Percentiles rank a stretch among this genome's conserved stretches.
Evolutionary conservation across 1,140 invertebrate genomes (phyloP).

Genomic region (Aphelenchoides fujianensis): DNA sequence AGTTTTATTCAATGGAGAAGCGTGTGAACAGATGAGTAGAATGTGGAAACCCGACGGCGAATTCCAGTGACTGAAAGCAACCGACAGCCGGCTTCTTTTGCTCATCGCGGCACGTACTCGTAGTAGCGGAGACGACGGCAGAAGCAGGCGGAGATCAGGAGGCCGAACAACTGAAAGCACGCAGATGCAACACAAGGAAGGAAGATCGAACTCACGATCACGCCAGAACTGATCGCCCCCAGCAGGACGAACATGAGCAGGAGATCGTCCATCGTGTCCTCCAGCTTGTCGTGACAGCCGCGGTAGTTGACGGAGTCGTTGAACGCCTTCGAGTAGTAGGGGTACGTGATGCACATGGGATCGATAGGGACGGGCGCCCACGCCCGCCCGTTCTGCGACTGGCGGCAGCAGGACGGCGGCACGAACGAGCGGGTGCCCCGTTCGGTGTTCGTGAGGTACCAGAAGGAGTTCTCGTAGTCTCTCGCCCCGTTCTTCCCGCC

Average conservation of each 20-base stretch:
- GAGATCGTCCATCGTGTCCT: conserved; percentile 41
- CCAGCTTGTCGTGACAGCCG: conserved; percentile 41
- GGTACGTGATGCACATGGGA: conserved; percentile 58
- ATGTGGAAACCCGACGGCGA: too few relatives aligned
- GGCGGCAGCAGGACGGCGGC: conserved; percentile 54
- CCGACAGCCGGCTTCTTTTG: too few relatives aligned
- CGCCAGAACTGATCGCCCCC: conserved; percentile 25
- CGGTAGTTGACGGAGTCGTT: conserved; percentile 50
- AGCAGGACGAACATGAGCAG: conserved; percentile 39
- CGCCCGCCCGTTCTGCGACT: conserved; percentile 54
- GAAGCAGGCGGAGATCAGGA: conserved; percentile 18
- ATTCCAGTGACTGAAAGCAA: too few relatives aligned
- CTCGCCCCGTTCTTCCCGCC: conserved; percentile 47
- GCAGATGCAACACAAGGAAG: conserved; percentile 13
- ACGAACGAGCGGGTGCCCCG: conserved; percentile 58
- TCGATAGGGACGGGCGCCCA: conserved; percentile 55
- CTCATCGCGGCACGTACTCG: conserved; percentile 27
- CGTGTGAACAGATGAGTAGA: too few relatives aligned
- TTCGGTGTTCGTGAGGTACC: conserved; percentile 59
- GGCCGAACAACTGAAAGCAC: conserved; percentile 30
- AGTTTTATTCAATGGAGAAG: too few relatives aligned
- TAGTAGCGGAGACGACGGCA: conserved; percentile 23
- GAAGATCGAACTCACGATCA: conserved; percentile 23
- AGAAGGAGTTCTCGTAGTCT: conserved; percentile 57
- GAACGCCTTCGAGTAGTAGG: conserved; percentile 51